Base-by-base conservation (phyloP, 1,140 invertebrate species). In the Cydia pomonella region DNA sequence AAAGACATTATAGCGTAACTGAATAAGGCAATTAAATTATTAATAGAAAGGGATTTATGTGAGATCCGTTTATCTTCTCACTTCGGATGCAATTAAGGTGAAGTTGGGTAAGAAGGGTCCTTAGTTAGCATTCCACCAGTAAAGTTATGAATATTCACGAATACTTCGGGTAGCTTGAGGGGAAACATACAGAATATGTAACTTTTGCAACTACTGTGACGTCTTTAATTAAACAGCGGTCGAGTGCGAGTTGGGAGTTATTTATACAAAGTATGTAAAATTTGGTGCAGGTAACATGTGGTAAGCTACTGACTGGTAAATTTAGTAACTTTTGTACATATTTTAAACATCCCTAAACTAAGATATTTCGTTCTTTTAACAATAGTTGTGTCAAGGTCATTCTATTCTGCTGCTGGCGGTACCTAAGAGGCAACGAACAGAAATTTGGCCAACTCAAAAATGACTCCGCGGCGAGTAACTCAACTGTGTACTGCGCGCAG, bases 31-130 rank as follows among this genome's bases (percentile, higher is more conserved):
- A 66, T 66, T 33, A 66, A 66, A 66, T 66, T 66, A 66, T 66
- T 66, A 66, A 66, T 66, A 66, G 63, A 66, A 66, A 66, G 63
- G 63, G 27, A 66, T 66, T 66, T 66, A 66, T 66, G 63, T 66
- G 63, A 27, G 63, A 66, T 66, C 63, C 63, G 63, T 66, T 66
- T 66, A 66, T 66, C 63, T 66, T 66, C 63, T 27, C 63, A 66
- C 63, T 66, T 66, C 63, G 63, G 63, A 66, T 66, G 63, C 63
- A 66, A 66, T 66, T 66, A 66, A 66, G 63, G 63, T 66, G 29
- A 66, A 66, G 27, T 66, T 66, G 63, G 27, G 63, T 66, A 29
- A 66, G 63, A 66, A 66, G 63, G 63, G 63, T 16, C 63, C 63
- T 27, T 27, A 66, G 25, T 29, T 29, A 29, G 13, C 25, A 29